Evolutionary conservation across 2,888 invertebrate genomes (phyloP).

Genomic region (Acanthoscelides obtectus): DNA sequence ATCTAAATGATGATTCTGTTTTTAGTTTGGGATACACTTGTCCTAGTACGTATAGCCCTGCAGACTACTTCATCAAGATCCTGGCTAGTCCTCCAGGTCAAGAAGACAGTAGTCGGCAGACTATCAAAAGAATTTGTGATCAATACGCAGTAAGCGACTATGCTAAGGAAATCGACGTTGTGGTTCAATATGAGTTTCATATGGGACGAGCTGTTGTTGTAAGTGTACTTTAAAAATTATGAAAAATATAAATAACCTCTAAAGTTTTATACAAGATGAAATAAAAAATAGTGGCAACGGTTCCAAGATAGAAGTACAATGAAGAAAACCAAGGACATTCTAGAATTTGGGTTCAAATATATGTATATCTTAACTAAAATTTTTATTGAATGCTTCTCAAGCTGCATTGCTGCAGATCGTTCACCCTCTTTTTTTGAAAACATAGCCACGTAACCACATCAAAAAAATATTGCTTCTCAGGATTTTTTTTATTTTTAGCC

Average conservation of each 20-base stretch:
- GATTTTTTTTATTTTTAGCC: constrained; percentile 22
- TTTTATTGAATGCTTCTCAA: no score
- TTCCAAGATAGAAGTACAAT: background rate
- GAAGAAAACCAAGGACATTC: no score
- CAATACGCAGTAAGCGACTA: constrained; percentile 73
- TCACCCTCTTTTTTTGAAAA: no score
- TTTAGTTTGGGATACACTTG: constrained; percentile 71
- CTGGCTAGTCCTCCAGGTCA: constrained; percentile 75
- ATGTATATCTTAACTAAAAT: no score
- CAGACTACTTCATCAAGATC: constrained; percentile 83
- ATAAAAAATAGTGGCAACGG: background rate
- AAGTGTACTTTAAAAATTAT: constrained; percentile 17
- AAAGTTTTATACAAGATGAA: background rate
- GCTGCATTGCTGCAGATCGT: no score
- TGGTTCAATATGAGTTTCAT: constrained; percentile 68
- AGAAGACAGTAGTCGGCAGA: constrained; percentile 65
- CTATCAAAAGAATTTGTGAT: constrained; percentile 71
- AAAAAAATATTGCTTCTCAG: no score
- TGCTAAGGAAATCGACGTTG: constrained; percentile 69
- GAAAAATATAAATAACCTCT: no score
- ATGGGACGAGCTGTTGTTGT: constrained; percentile 56
- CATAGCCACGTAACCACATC: no score
- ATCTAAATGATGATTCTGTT: no score
- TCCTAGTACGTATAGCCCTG: constrained; percentile 81
- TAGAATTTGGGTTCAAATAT: no score